Evolutionary conservation across 2,888 invertebrate genomes (phyloP).

Genomic region (Microplitis deprimator): DNA sequence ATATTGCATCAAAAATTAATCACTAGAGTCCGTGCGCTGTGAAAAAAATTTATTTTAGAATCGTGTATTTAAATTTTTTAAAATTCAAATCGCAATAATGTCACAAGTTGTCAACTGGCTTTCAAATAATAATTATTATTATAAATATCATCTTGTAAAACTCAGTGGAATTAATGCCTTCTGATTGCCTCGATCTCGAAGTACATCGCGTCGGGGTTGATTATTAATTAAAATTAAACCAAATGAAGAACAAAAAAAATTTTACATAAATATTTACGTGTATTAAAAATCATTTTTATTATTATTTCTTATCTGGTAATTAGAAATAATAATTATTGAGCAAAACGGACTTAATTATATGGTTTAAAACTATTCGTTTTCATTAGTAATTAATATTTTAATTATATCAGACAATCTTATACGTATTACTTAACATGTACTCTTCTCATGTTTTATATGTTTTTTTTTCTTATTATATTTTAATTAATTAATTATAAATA

Average conservation of each 20-base stretch:
- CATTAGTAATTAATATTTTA: background rate
- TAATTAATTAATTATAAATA: background rate
- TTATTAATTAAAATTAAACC: background rate
- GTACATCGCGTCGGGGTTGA: background rate
- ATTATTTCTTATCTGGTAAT: background rate
- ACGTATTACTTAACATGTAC: background rate
- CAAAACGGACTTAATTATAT: background rate
- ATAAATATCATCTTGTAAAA: background rate
- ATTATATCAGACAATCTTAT: background rate
- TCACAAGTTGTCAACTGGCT: background rate
- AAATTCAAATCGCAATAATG: constrained; percentile 25
- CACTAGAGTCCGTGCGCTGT: constrained; percentile 24
- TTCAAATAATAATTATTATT: background rate
- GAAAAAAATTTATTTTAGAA: constrained; percentile 11
- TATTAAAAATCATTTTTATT: background rate
- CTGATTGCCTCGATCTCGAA: constrained; percentile 8
- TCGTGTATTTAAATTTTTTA: constrained; percentile 24
- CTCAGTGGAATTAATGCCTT: background rate
- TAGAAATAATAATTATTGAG: background rate
- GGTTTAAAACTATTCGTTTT: background rate
- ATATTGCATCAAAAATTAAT: constrained; percentile 34
- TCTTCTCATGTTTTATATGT: background rate
- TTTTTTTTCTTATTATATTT: background rate
- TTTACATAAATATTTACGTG: background rate
- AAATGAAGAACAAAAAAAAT: background rate